These are phyloP conservation scores for Hypena proboscidalis DNA, from an alignment of 2,888 invertebrate genomes.

Conservation along the genomic window DNA sequence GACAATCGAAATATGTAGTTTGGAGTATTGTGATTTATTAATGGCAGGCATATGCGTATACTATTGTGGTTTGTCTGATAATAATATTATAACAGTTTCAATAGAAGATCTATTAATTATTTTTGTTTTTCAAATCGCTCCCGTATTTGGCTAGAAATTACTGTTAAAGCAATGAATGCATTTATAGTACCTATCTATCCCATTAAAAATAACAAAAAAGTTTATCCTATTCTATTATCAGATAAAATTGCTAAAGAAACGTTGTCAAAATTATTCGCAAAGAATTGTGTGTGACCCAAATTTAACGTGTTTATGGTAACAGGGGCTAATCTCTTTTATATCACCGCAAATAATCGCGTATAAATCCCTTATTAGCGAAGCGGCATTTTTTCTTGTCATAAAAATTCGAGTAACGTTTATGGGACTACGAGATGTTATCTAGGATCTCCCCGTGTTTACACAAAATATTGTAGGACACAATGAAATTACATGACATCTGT, in stretches of 20 bases:
- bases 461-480: constrained; percentile 84
- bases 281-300: constrained; percentile 44
- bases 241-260: constrained; percentile 29
- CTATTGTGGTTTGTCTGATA: no score
- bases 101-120: no score
- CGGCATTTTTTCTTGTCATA: constrained; percentile 64
- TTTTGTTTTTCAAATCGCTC: no score
- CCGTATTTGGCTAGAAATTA: no score
- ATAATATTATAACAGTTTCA: no score
- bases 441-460: constrained; percentile 80
- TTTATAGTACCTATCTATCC: no score
- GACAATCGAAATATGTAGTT: no score
- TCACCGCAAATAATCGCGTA: constrained; percentile 65
- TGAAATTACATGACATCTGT: constrained; percentile 86
- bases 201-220: constrained; percentile 6
- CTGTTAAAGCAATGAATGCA: no score
- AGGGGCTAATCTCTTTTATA: constrained; percentile 73
- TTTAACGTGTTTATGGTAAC: constrained; percentile 61
- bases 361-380: constrained; percentile 73
- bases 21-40: no score
- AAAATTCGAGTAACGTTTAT: constrained; percentile 73
- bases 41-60: no score
- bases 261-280: constrained; percentile 38
- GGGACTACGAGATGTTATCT: constrained; percentile 78
- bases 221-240: constrained; percentile 16